Base-by-base conservation (phyloP, 2,113 vertebrate genomes). In the Sterna hirundo region DNA sequence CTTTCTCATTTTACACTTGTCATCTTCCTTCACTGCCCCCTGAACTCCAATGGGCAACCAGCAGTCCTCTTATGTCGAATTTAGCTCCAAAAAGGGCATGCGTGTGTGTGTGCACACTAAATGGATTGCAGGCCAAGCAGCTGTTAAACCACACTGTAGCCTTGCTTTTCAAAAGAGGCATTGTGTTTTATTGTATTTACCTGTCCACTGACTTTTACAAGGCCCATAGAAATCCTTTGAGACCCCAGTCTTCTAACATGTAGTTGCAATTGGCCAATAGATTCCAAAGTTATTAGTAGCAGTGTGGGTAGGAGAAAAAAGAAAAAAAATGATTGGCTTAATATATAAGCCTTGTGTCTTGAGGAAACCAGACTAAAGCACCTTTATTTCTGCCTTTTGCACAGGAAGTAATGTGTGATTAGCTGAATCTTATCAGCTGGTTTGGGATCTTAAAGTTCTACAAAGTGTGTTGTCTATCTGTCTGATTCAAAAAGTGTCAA, bases 21-120 rank as follows among this genome's bases (percentile, higher is more conserved):
- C 49, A 36, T 52, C 47, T 71, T 91, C 52, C 6, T 38, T 57
- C 25, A 16, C 17, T 71, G 25, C 4, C 18, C 14, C 25, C 11
- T 69, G 78, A 54, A 64, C 20, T 58, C 23, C 2, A 3, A 0
- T 34, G 55, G 22, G 8, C 23, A 66, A 20, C 15, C 1, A 1
- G 4, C 17, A 9, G 32, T 21, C 25, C 23, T 76, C 15, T 49
- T 38, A 4, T 13, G 8, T 34, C 13, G 21, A 18, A 25, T 17
- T 54, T 38, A 3, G 22, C 22, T 42, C 26, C 30, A 4, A 17
- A 54, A 54, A 60, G 36, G n/a, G 7, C 10, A 32, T 55, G 27
- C 26, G 7, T 15, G 3, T 23, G 30, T 32, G 15, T 15, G 22
- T 5, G 12, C 11, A 5, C 22, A 2, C 26, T 49, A 11, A 38